Percentiles rank a stretch among this genome's conserved stretches.
These are phyloP conservation scores for Polyommatus icarus DNA, from an alignment of 2,888 invertebrate genomes.

Conservation along the genomic window DNA sequence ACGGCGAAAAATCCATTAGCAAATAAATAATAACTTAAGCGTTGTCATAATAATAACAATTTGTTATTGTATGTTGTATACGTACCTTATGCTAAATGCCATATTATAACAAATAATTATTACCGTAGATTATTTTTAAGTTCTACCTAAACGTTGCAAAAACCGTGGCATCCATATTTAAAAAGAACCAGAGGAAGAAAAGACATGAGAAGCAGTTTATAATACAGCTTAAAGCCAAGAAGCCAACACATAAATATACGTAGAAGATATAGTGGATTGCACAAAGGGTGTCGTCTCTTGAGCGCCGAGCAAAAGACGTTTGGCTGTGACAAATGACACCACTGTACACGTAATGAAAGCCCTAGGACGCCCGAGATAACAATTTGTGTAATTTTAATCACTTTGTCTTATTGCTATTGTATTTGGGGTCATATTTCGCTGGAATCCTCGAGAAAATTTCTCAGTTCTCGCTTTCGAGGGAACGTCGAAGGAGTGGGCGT, in stretches of 20 bases:
- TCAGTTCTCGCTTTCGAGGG: not conserved
- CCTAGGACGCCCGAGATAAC: constrained; percentile 55
- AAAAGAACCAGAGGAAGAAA: not conserved
- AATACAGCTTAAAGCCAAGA: constrained; percentile 19
- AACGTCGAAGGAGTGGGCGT: not conserved
- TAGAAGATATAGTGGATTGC: constrained; percentile 59
- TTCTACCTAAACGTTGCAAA: not conserved
- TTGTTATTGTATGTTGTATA: too few species aligned
- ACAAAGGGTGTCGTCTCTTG: constrained; percentile 61
- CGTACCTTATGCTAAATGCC: too few species aligned
- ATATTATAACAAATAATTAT: too few species aligned
- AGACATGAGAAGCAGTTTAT: not conserved
- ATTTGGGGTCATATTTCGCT: constrained; percentile 1
- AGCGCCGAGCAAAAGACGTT: constrained; percentile 67
- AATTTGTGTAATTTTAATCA: constrained; percentile 53
- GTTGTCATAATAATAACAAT: too few species aligned
- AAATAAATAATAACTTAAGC: not conserved
- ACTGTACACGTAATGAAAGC: constrained; percentile 52
- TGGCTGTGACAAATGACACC: constrained; percentile 65
- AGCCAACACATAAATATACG: constrained; percentile 15
- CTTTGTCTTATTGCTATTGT: constrained; percentile 37
- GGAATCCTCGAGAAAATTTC: not conserved
- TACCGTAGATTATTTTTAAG: too few species aligned
- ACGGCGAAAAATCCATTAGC: not conserved
- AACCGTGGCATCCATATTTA: not conserved